These are phyloP conservation scores for Proctacanthus coquilletti DNA, from an alignment of 1,140 invertebrate genomes.

Conservation along the genomic window DNA sequence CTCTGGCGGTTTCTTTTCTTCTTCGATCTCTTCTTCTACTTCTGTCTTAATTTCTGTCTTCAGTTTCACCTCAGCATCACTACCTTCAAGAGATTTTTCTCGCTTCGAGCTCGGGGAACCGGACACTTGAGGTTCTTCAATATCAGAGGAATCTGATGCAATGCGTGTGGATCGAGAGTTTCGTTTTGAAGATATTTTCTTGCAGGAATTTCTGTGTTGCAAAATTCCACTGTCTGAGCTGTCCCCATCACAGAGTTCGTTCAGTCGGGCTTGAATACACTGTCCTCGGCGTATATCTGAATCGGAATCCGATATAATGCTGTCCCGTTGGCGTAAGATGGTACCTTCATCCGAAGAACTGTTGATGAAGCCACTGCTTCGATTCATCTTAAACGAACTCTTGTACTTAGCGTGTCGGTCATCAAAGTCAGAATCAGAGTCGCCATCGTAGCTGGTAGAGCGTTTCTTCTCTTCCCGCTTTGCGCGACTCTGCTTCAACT, in stretches of 20 bases:
- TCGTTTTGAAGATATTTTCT: constrained; percentile 33
- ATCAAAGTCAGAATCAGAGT: constrained; percentile 53
- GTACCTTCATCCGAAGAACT: constrained; percentile 13
- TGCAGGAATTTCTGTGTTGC: constrained; percentile 14
- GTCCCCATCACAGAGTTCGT: constrained; percentile 24
- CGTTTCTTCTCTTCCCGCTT: constrained; percentile 74
- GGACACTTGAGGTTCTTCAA: constrained; percentile 4
- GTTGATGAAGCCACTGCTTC: constrained; percentile 5
- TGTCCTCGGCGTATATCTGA: constrained; percentile 7
- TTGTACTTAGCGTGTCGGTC: constrained; percentile 14
- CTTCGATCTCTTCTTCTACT: constrained; percentile 25
- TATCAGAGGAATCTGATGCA: constrained; percentile 35
- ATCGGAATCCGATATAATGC: constrained; percentile 31
- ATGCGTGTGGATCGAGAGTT: constrained; percentile 38
- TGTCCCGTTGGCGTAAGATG: constrained; percentile 27
- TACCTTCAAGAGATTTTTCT: not conserved
- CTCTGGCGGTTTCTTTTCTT: constrained; percentile 22
- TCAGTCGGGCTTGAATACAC: constrained; percentile 4
- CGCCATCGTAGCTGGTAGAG: constrained; percentile 72
- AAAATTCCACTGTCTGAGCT: constrained; percentile 26
- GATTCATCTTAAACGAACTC: constrained; percentile 2
- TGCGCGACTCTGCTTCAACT: constrained; percentile 71
- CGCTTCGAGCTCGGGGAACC: constrained; percentile 16
- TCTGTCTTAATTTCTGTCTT: constrained; percentile 33
- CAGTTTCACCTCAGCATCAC: constrained; percentile 8